phyloP scores from a whole-genome alignment of 2,113 vertebrate genomes.

The Eretmochelys imbricata region DNA sequence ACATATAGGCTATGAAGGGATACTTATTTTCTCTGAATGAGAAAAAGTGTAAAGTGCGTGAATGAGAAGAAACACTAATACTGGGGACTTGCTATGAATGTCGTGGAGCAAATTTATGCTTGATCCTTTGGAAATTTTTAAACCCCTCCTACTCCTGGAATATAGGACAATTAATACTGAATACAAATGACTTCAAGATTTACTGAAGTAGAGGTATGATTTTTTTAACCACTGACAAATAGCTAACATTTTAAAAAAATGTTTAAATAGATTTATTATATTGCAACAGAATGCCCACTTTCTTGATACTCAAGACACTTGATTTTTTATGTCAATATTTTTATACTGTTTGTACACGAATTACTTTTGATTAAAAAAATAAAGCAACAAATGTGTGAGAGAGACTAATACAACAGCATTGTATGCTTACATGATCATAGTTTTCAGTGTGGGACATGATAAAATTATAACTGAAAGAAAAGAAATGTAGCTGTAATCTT shows the following conservation, averaged over 20 bases:
- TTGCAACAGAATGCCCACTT: background rate
- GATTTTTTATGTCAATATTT: constrained; percentile 45
- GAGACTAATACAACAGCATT: background rate
- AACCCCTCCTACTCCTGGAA: background rate
- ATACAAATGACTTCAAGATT: constrained; percentile 32
- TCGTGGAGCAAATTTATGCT: constrained; percentile 15
- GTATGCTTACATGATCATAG: constrained; percentile 26
- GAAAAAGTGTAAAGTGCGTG: constrained; percentile 12
- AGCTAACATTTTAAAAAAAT: background rate
- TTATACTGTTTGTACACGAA: background rate
- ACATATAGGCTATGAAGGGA: background rate
- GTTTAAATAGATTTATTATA: constrained; percentile 39
- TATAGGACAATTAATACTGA: constrained; percentile 27
- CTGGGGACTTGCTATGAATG: constrained; percentile 11
- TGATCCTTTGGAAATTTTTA: constrained; percentile 34
- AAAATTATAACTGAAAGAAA: constrained; percentile 31
- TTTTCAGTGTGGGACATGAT: constrained; percentile 56
- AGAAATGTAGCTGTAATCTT: constrained; percentile 49
- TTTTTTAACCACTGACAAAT: constrained; percentile 22
- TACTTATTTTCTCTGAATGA: background rate
- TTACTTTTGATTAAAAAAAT: constrained; percentile 31
- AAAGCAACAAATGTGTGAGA: constrained; percentile 23
- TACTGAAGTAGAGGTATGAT: background rate
- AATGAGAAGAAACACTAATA: background rate
- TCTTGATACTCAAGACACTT: constrained; percentile 22